Evolutionary conservation across 1,140 invertebrate genomes (phyloP).

Genomic region (Sycophila sp.): DNA sequence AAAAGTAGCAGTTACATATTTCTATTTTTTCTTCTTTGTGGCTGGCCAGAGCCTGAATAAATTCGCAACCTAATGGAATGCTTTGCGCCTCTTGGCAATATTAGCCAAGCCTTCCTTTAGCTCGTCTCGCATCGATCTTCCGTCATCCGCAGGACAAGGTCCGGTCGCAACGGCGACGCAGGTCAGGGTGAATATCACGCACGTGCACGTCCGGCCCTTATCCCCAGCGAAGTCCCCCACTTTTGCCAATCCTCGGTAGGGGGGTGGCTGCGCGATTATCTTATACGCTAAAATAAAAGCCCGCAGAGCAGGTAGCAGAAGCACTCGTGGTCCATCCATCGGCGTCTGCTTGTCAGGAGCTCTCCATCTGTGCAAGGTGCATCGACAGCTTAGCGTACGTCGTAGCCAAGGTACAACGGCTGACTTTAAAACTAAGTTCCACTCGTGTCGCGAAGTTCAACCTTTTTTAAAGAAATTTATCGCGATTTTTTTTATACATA

Average conservation of each 20-base stretch:
- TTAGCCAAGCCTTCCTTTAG: too few relatives aligned
- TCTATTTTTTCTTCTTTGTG: too few relatives aligned
- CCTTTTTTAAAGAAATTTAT: too few relatives aligned
- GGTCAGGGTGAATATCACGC: conserved; percentile 5
- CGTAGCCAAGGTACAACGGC: conserved; percentile 13
- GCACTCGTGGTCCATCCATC: conserved; percentile 43
- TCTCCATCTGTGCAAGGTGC: conserved; percentile 43
- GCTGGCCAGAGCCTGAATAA: too few relatives aligned
- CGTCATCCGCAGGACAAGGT: not conserved
- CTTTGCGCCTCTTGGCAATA: too few relatives aligned
- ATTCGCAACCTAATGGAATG: too few relatives aligned
- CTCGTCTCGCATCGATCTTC: too few relatives aligned
- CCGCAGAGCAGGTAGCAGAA: conserved; percentile 51
- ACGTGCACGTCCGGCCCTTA: conserved; percentile 37
- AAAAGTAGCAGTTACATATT: too few relatives aligned
- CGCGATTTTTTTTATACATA: too few relatives aligned
- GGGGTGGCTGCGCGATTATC: conserved; percentile 44
- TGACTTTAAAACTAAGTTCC: too few relatives aligned
- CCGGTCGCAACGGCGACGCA: not conserved
- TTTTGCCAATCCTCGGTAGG: not conserved
- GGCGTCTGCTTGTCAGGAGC: conserved; percentile 36
- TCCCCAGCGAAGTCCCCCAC: conserved; percentile 50
- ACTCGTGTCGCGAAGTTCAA: too few relatives aligned
- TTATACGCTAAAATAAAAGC: conserved; percentile 63
- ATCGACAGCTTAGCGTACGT: conserved; percentile 17